phyloP scores from a whole-genome alignment of 2,888 invertebrate genomes.

The Holacanthella duospinosa region DNA sequence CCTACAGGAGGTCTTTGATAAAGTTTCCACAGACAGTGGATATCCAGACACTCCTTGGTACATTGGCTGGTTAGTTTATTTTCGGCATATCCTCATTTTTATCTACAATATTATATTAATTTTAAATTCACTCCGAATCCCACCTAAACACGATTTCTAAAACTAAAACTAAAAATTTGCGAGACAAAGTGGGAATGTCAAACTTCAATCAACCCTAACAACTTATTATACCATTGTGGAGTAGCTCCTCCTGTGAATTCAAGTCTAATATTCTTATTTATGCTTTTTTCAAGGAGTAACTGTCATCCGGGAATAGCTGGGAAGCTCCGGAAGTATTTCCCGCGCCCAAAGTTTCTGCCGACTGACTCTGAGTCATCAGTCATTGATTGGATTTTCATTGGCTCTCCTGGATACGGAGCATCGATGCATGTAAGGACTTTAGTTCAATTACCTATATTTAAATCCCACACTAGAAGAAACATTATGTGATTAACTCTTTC shows the following conservation, averaged over 20 bases:
- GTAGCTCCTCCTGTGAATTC: too few species aligned
- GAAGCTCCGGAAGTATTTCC: conserved; percentile 63
- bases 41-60: conserved; percentile 61
- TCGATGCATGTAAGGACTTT: conserved; percentile 83
- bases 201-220: too few species aligned
- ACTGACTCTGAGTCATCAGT: conserved; percentile 77
- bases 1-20: conserved; percentile 63
- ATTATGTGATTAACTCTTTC: conserved; percentile 2
- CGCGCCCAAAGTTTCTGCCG: conserved; percentile 73
- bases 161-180: too few species aligned
- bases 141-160: too few species aligned
- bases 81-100: not conserved
- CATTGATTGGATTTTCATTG: conserved; percentile 84
- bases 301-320: conserved; percentile 70
- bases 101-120: too few species aligned
- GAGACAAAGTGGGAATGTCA: too few species aligned
- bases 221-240: too few species aligned
- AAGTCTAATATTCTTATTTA: conserved; percentile 7
- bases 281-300: conserved; percentile 56
- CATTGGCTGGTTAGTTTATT: conserved; percentile 66
- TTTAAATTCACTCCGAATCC: not conserved
- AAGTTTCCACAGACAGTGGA: conserved; percentile 53
- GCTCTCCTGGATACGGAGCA: conserved; percentile 71
- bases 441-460: too few species aligned
- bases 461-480: not conserved